These are phyloP conservation scores for Dryobates pubescens DNA, from an alignment of 2,797 vertebrate genomes.

Conservation along the genomic window DNA sequence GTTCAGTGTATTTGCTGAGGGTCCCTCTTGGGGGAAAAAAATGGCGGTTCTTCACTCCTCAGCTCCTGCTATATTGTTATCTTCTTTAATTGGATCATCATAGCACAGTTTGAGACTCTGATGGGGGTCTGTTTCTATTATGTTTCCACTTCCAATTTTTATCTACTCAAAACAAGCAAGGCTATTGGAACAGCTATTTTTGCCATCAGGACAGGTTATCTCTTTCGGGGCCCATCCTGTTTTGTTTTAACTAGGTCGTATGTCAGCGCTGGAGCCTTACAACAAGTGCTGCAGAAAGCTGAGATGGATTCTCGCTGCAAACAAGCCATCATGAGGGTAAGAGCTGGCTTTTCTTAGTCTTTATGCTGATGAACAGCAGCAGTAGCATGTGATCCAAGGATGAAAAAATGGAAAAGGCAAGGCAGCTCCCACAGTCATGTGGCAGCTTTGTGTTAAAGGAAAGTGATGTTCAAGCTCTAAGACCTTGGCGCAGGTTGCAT, in stretches of 20 bases:
- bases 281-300: slow-evolving; percentile 83
- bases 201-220: neutral
- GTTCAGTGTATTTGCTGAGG: neutral
- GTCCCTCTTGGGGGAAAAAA: neutral
- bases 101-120: neutral
- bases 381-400: neutral
- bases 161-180: neutral
- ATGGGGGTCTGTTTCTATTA: neutral
- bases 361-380: fast-evolving
- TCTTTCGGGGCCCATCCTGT: neutral
- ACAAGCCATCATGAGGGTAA: slow-evolving; percentile 83
- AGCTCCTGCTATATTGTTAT: neutral
- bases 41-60: neutral
- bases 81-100: neutral
- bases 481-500: neutral
- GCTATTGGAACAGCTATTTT: neutral
- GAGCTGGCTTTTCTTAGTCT: neutral
- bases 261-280: slow-evolving; percentile 75
- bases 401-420: neutral
- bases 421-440: neutral
- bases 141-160: neutral
- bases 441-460: neutral
- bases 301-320: slow-evolving; percentile 85
- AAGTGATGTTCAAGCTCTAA: neutral
- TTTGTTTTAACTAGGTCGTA: slow-evolving; percentile 60